Percentiles rank a stretch among this genome's conserved stretches.
phyloP scores from a whole-genome alignment of 2,113 vertebrate species.

The Arizona elegans region DNA sequence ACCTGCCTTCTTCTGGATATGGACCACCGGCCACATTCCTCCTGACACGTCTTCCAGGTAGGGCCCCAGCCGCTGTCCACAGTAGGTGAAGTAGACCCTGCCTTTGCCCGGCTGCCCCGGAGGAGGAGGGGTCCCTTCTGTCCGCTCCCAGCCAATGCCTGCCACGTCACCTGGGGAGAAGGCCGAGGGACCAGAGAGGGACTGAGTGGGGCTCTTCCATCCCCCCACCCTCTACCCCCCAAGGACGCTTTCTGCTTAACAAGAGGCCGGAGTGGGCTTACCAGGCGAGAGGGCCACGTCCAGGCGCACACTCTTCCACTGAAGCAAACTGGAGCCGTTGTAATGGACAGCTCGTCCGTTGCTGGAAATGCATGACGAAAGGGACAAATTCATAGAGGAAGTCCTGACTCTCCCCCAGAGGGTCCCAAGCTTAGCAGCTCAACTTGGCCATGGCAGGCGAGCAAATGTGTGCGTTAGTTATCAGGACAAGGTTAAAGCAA shows the following conservation, averaged over 20 bases:
- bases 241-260: not conserved
- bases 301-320: slow-evolving; percentile 97
- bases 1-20: slow-evolving; percentile 96
- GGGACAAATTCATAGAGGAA: not conserved
- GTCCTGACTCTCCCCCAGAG: not conserved
- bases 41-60: slow-evolving; percentile 93
- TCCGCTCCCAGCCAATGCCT: slow-evolving; percentile 96
- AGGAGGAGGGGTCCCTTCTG: slow-evolving; percentile 91
- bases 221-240: rapidly evolving
- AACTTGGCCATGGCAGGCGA: not conserved
- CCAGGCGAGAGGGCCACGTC: slow-evolving; percentile 94
- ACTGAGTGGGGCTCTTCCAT: not conserved
- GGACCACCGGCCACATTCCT: slow-evolving; percentile 98
- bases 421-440: too few species aligned
- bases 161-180: slow-evolving; percentile 83
- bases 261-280: slow-evolving; percentile 59
- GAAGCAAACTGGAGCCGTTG: slow-evolving; percentile 95
- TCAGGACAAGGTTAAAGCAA: not conserved
- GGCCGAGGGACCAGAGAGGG: not conserved
- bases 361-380: slow-evolving; percentile 65
- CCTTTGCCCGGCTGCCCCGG: slow-evolving; percentile 95
- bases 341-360: slow-evolving; percentile 97
- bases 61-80: slow-evolving; percentile 88
- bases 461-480: too few species aligned
- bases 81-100: slow-evolving; percentile 96